phyloP scores from a whole-genome alignment of 2,113 vertebrate species.

The Mus spicilegus region DNA sequence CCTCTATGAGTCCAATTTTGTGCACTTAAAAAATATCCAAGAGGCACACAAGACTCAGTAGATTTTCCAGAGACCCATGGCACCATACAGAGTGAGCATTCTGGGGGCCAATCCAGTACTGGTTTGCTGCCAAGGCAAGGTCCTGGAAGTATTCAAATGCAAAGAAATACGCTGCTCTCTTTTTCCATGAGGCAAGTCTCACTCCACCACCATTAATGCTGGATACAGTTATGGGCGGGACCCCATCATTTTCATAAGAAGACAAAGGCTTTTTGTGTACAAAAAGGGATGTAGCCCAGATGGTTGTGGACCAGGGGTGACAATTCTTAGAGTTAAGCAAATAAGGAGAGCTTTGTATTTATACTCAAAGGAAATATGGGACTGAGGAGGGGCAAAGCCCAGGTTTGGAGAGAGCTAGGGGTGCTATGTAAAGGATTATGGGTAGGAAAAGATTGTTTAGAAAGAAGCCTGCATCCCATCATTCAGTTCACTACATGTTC shows the following conservation, averaged over 20 bases:
- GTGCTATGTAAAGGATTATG: neutral
- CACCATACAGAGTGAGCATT: neutral
- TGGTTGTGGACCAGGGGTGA: neutral
- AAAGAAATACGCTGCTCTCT: constrained; percentile 35
- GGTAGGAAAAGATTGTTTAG: neutral
- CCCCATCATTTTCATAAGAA: constrained; percentile 70
- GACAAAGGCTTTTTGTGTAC: constrained; percentile 69
- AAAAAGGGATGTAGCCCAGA: neutral
- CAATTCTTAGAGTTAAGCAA: constrained; percentile 35
- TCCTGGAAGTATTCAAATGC: constrained; percentile 75
- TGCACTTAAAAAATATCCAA: neutral
- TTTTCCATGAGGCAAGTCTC: constrained; percentile 59
- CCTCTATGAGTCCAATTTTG: neutral
- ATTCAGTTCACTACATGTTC: neutral
- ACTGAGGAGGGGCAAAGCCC: neutral
- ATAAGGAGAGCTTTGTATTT: neutral
- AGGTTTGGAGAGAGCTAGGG: neutral
- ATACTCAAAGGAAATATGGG: neutral
- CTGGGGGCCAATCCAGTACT: neutral
- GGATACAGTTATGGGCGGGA: neutral
- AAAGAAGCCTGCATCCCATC: neutral
- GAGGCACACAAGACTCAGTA: neutral
- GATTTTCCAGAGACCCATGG: neutral
- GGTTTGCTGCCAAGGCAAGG: neutral
- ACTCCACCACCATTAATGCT: neutral